Conservation (phyloP, 2,797 vertebrate species). For the Podargus strigoides region DNA sequence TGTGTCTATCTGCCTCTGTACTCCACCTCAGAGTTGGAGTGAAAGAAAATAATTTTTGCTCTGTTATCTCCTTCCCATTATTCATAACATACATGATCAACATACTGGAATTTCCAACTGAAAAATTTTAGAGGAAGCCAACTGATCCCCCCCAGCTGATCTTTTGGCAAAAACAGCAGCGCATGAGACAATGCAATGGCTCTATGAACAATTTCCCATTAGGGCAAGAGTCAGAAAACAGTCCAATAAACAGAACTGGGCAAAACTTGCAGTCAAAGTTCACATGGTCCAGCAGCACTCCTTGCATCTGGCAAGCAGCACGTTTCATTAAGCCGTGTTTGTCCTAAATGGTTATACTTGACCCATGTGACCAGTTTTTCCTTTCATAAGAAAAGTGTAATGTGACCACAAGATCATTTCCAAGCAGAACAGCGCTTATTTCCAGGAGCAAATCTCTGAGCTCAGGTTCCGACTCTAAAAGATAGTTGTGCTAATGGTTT, state of each 20-base stretch:
- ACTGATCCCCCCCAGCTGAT: background rate
- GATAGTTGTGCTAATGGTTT: background rate
- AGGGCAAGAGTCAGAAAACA: background rate
- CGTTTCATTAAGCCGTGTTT: background rate
- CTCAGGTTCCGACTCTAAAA: background rate
- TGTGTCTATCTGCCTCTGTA: background rate
- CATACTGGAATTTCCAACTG: background rate
- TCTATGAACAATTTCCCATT: background rate
- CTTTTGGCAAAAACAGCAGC: background rate
- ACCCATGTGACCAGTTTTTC: background rate
- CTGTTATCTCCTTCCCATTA: background rate
- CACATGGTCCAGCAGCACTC: background rate
- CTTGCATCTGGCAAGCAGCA: background rate
- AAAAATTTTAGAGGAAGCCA: background rate
- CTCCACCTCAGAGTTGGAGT: background rate
- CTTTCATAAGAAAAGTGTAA: background rate
- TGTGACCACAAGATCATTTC: background rate
- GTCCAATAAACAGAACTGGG: background rate
- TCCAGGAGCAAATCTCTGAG: background rate
- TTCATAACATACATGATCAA: background rate
- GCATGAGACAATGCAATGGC: background rate
- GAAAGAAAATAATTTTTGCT: background rate
- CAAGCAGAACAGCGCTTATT: background rate
- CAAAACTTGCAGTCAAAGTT: background rate
- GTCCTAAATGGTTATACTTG: background rate